phyloP scores from a whole-genome alignment of 2,113 vertebrate species.

The Clarias batrachus region DNA sequence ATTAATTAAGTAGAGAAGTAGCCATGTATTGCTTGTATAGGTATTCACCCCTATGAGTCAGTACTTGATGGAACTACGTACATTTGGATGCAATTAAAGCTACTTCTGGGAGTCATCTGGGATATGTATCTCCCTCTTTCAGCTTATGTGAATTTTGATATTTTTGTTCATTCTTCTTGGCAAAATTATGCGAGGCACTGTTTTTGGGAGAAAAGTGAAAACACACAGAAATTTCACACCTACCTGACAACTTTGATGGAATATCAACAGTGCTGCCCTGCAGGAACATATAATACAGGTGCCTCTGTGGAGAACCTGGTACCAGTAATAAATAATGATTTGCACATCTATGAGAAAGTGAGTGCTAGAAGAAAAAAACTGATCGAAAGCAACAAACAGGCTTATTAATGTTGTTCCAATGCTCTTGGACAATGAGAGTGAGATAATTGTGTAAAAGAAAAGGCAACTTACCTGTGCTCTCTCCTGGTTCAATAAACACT shows the following conservation, averaged over 20 bases:
- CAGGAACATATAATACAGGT: conserved; percentile 34
- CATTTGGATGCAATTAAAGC: neutral
- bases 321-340: conserved; percentile 40
- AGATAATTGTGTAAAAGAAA: conserved; percentile 38
- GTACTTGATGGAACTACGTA: neutral
- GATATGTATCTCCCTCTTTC: neutral
- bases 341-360: neutral
- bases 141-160: neutral
- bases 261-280: conserved; percentile 31
- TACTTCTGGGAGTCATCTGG: neutral
- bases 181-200: neutral
- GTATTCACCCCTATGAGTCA: neutral
- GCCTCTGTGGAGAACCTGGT: conserved; percentile 18
- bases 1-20: neutral
- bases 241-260: conserved; percentile 35
- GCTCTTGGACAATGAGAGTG: conserved; percentile 9
- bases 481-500: conserved; percentile 13
- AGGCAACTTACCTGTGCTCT: neutral
- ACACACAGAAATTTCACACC: conserved; percentile 35
- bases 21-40: neutral
- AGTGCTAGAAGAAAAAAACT: conserved; percentile 29
- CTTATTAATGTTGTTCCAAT: conserved; percentile 38
- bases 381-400: conserved; percentile 30
- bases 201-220: conserved; percentile 8
- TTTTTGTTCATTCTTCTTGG: neutral